Conservation (phyloP, 2,797 vertebrate species). For the Schizothorax lantsangensis region DNA sequence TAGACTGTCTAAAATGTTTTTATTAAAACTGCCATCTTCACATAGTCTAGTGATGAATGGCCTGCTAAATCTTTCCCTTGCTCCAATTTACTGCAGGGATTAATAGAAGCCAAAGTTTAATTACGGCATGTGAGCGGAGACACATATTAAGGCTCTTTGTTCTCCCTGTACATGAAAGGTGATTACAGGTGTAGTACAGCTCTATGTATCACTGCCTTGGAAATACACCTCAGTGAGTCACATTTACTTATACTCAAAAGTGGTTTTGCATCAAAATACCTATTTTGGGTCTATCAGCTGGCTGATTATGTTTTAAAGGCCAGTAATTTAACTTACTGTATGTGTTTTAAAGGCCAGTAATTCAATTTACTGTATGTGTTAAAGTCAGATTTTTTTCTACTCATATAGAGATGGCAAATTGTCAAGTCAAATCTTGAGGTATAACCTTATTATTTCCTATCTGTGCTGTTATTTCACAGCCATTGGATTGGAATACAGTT, state of each 20-base stretch:
- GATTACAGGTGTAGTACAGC: conserved; percentile 40
- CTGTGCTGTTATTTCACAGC: conserved; percentile 17
- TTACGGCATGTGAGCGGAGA: conserved; percentile 46
- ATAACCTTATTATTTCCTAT: neutral
- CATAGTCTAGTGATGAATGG: conserved; percentile 52
- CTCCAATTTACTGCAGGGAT: conserved; percentile 58
- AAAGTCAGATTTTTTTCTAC: neutral
- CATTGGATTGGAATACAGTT: neutral
- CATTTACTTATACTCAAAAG: conserved; percentile 11
- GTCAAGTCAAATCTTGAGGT: neutral
- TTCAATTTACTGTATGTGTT: neutral
- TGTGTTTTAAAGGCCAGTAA: neutral
- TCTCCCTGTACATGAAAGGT: conserved; percentile 50
- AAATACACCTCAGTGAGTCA: conserved; percentile 15
- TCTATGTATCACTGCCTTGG: conserved; percentile 32
- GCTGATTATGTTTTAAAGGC: neutral
- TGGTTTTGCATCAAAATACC: neutral
- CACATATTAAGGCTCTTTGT: conserved; percentile 60
- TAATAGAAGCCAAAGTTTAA: conserved; percentile 62
- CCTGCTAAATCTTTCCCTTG: conserved; percentile 49
- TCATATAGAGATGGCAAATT: neutral
- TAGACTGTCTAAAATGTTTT: conserved; percentile 52
- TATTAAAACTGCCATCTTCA: conserved; percentile 54
- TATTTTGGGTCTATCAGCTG: neutral
- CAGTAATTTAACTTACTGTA: neutral